Base-by-base conservation (phyloP, 2,888 invertebrate genomes). In the Caenorhabditis doughertyi region DNA sequence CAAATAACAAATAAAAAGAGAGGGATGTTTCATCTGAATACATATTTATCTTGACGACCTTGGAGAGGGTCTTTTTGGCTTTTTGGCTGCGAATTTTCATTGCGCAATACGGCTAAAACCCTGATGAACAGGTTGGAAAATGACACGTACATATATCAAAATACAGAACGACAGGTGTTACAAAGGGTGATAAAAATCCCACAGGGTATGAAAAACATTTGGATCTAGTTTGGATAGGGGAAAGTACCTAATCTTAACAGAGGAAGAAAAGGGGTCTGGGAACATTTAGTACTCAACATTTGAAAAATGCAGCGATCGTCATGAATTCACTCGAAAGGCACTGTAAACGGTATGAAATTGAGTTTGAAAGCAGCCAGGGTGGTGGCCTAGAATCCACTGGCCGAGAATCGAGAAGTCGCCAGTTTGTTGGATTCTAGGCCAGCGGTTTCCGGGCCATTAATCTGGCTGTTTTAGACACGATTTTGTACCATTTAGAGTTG, bases 191-290 rank as follows among this genome's bases (percentile, higher is more conserved):
- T 29, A 71, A 27, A 58, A 39, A 4, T 51, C n/a, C n/a, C n/a
- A n/a, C n/a, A n/a, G n/a, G n/a, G n/a, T n/a, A n/a, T n/a, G n/a
- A 39, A 3, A 16, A 39, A 13, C 13, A 9, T 39, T 3, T 32
- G 47, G 58, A 23, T 60, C 49, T 60, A 71, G 71, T 60, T 71
- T 60, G 60, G 23, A n/a, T n/a, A n/a, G n/a, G n/a, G n/a, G n/a
- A n/a, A n/a, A n/a, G n/a, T n/a, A n/a, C n/a, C 16, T 39, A 11
- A 13, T 39, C 13, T 4, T 39, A 32, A 32, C 4, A 32, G 32
- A 32, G 9, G 9, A 32, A 32, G 9, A n/a, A n/a, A n/a, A n/a
- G n/a, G n/a, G n/a, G n/a, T n/a, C n/a, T n/a, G n/a, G n/a, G n/a
- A n/a, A n/a, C n/a, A n/a, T n/a, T n/a, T n/a, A n/a, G n/a, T n/a